Evolutionary conservation across 1,140 invertebrate genomes (phyloP).

Genomic region (Parasteatoda tepidariorum): DNA sequence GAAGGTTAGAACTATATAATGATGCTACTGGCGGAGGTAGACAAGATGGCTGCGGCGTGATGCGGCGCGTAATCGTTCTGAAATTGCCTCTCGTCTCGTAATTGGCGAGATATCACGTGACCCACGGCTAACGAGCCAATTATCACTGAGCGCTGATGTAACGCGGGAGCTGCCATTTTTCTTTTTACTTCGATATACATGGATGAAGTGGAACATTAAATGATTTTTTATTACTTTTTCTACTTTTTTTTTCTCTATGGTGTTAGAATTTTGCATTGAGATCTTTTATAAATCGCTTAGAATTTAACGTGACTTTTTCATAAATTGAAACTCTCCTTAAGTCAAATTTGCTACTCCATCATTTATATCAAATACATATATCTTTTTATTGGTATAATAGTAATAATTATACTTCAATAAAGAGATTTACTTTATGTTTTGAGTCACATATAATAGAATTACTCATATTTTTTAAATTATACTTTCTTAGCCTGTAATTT

Average conservation of each 20-base stretch:
- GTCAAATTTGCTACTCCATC: no score
- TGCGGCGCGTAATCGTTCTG: slow-evolving; percentile 43
- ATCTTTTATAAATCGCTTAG: no score
- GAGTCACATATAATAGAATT: no score
- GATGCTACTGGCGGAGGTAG: slow-evolving; percentile 26
- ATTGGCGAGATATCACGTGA: slow-evolving; percentile 57
- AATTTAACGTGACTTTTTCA: no score
- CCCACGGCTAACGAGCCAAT: slow-evolving; percentile 56
- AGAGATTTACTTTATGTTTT: no score
- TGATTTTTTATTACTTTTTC: slow-evolving; percentile 15
- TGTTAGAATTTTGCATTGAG: slow-evolving; percentile 6
- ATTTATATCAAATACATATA: no score
- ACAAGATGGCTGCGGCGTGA: slow-evolving; percentile 34
- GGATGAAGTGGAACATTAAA: slow-evolving; percentile 25
- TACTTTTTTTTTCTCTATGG: not conserved
- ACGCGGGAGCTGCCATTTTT: slow-evolving; percentile 38
- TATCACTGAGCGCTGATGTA: slow-evolving; percentile 39
- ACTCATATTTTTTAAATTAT: no score
- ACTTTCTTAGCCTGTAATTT: no score
- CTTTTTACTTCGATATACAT: slow-evolving; percentile 35
- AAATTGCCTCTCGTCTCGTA: slow-evolving; percentile 46
- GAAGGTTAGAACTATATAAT: slow-evolving; percentile 38
- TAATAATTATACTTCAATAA: no score
- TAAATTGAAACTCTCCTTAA: no score
- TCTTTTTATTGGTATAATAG: no score